A percentile compares a stretch with the other conserved stretches of the same genome.
phyloP scores from a whole-genome alignment of 2,888 invertebrate species.

The Strigamia maritima region DNA sequence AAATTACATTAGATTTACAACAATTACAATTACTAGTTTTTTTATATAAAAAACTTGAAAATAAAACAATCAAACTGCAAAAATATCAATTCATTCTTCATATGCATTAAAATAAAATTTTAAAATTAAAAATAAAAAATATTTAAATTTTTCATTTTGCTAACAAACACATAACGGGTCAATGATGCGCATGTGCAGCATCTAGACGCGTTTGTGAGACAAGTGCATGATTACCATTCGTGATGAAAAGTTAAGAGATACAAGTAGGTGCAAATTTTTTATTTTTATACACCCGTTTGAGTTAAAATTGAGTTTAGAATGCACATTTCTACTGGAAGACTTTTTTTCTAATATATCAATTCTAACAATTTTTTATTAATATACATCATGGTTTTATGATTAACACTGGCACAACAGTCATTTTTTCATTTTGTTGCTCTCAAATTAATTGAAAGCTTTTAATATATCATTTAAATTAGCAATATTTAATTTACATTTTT shows the following conservation, averaged over 20 bases:
- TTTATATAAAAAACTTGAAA: neutral
- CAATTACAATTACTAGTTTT: neutral
- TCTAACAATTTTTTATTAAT: neutral
- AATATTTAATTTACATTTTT: too few relatives aligned
- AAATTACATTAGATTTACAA: neutral
- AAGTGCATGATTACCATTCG: conserved; percentile 19
- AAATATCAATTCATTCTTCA: neutral
- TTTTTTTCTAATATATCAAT: neutral
- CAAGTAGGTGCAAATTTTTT: neutral
- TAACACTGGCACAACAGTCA: neutral
- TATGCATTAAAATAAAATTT: neutral
- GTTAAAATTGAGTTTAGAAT: neutral
- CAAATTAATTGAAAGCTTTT: too few relatives aligned
- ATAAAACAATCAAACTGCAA: neutral
- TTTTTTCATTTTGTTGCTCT: neutral
- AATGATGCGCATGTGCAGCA: neutral
- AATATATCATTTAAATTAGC: too few relatives aligned
- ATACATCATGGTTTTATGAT: neutral
- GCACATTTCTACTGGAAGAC: neutral
- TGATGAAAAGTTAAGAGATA: conserved; percentile 21
- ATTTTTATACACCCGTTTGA: neutral
- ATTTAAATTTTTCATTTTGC: neutral
- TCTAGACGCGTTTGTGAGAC: conserved; percentile 9
- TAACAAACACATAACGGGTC: neutral
- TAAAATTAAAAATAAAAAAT: neutral